Evolutionary conservation across 2,113 vertebrate genomes (phyloP).

Genomic region (Nycticorax nycticorax): DNA sequence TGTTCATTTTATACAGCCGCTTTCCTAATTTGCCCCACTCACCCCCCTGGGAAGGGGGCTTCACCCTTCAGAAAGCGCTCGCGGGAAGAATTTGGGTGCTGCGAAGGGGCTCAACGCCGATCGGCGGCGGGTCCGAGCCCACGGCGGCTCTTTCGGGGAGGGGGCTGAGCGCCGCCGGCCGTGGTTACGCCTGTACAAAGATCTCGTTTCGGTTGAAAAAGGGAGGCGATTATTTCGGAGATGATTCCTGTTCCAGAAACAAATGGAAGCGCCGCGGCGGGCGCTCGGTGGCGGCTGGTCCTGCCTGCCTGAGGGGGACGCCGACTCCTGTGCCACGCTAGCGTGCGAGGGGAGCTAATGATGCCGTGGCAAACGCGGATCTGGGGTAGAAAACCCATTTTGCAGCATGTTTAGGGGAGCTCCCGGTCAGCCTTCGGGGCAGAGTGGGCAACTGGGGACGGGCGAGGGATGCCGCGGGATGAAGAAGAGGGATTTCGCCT

Average conservation of each 20-base stretch:
- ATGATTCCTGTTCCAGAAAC: not conserved
- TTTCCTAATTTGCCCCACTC: fast-evolving
- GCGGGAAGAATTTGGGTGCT: not conserved
- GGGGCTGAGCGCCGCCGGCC: not conserved
- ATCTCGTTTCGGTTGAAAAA: not conserved
- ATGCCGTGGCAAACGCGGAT: fast-evolving
- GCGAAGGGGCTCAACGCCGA: fast-evolving
- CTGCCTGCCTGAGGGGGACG: not conserved
- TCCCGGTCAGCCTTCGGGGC: not conserved
- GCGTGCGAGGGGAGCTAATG: not conserved
- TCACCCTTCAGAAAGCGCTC: fast-evolving
- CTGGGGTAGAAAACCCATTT: fast-evolving
- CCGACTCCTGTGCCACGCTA: fast-evolving
- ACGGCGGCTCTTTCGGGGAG: fast-evolving
- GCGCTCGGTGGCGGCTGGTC: not conserved
- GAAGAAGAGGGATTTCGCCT: not conserved
- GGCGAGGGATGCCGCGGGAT: not conserved
- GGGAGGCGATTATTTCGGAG: not conserved
- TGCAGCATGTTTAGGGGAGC: fast-evolving
- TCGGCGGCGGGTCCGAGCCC: fast-evolving
- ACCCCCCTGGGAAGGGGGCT: not conserved
- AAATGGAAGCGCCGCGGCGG: fast-evolving
- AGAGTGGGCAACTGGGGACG: not conserved
- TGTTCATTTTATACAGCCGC: not conserved
- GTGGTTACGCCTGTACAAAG: fast-evolving